Conservation (phyloP, 2,888 invertebrate genomes). For the Unio pictorum region DNA sequence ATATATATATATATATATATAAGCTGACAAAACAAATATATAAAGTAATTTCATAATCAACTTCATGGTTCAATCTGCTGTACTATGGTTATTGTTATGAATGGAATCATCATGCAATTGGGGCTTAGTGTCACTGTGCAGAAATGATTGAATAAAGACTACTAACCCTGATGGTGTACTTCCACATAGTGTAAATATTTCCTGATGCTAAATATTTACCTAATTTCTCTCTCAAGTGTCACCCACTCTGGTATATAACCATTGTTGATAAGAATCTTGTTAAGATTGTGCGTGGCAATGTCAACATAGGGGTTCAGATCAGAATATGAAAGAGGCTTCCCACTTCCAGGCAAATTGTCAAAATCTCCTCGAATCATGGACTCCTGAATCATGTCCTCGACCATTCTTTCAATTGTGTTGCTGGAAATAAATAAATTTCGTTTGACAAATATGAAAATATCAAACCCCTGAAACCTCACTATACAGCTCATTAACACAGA, state of each 20-base stretch:
- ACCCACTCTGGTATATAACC: slow-evolving; percentile 95
- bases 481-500: no score
- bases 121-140: no score
- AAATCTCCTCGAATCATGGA: slow-evolving; percentile 93
- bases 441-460: no score
- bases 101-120: no score
- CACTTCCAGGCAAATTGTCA: slow-evolving; percentile 85
- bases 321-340: slow-evolving; percentile 83
- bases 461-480: no score
- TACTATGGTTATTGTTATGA: no score
- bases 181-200: no score
- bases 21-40: neutral
- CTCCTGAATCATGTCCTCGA: slow-evolving; percentile 93
- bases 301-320: slow-evolving; percentile 89
- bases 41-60: neutral
- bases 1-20: no score
- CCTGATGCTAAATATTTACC: slow-evolving; percentile 75
- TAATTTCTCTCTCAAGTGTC: slow-evolving; percentile 86
- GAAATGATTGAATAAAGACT: no score
- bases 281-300: slow-evolving; percentile 88
- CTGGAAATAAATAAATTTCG: slow-evolving; percentile 30
- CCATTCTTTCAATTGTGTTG: slow-evolving; percentile 86
- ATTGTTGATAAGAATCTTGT: slow-evolving; percentile 88
- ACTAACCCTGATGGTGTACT: no score
- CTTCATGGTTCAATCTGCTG: no score